Percentiles rank a stretch among this genome's conserved stretches.
phyloP scores from a whole-genome alignment of 2,797 vertebrate species.

The Oreochromis grahami region DNA sequence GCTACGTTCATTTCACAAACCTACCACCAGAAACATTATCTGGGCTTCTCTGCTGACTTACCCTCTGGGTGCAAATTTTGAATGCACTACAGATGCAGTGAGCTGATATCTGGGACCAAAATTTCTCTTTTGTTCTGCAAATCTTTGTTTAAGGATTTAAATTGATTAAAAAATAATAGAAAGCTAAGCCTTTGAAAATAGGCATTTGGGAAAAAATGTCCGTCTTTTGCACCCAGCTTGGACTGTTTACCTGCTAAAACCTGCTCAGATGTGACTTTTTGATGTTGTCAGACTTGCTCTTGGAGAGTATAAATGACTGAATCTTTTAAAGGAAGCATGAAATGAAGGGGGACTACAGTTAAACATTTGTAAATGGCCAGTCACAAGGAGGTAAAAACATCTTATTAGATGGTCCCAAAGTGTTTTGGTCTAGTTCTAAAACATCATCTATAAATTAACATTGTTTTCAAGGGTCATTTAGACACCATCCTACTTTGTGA shows the following conservation, averaged over 20 bases:
- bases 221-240: background rate
- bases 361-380: background rate
- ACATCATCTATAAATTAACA: background rate
- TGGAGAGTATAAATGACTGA: background rate
- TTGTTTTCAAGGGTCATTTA: background rate
- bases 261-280: background rate
- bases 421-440: background rate
- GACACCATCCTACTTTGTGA: background rate
- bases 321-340: background rate
- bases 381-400: background rate
- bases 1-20: background rate
- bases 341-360: background rate
- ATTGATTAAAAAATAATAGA: background rate
- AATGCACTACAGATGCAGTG: background rate
- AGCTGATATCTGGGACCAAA: background rate
- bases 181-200: background rate
- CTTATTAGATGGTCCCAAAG: background rate
- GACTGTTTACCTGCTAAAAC: background rate
- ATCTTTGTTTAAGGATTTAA: background rate
- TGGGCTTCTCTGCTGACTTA: background rate
- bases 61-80: background rate
- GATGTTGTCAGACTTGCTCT: background rate
- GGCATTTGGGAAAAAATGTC: background rate
- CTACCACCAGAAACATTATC: background rate
- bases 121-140: background rate